Percentiles rank a stretch among this genome's conserved stretches.
These are phyloP conservation scores for Baryphthengus martii DNA, from an alignment of 2,113 vertebrate genomes.

Conservation along the genomic window DNA sequence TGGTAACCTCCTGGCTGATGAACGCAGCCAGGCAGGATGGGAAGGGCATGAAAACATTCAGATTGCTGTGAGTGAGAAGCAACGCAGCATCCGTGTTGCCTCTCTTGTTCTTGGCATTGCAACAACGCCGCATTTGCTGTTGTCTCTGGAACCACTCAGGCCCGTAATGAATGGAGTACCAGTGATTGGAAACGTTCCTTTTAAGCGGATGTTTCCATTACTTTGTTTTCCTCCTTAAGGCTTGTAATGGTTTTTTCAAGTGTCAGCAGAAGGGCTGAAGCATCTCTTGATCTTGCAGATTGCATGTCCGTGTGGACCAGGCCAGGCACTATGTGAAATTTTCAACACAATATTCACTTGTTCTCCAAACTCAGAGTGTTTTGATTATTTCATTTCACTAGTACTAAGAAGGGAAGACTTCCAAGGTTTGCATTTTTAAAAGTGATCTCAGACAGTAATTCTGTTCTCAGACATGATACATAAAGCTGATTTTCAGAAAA, in stretches of 20 bases:
- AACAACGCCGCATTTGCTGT: slow-evolving; percentile 72
- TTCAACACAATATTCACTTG: slow-evolving; percentile 54
- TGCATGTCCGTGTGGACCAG: slow-evolving; percentile 9
- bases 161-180: slow-evolving; percentile 79
- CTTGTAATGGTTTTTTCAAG: slow-evolving; percentile 69
- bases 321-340: slow-evolving; percentile 47
- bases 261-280: slow-evolving; percentile 71
- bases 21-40: neutral
- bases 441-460: neutral
- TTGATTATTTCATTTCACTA: slow-evolving; percentile 9
- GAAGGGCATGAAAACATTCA: slow-evolving; percentile 29
- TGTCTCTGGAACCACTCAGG: slow-evolving; percentile 81
- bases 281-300: slow-evolving; percentile 72
- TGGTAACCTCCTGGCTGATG: neutral
- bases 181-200: slow-evolving; percentile 76
- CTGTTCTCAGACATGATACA: neutral
- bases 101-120: slow-evolving; percentile 77
- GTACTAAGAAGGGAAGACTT: neutral
- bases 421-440: neutral
- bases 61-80: slow-evolving; percentile 64
- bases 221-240: slow-evolving; percentile 75
- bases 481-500: neutral
- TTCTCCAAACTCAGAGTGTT: slow-evolving; percentile 1
- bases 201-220: slow-evolving; percentile 74
- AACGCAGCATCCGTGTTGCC: slow-evolving; percentile 61